phyloP scores from a whole-genome alignment of 2,113 vertebrate species.

The Osmerus mordax region DNA sequence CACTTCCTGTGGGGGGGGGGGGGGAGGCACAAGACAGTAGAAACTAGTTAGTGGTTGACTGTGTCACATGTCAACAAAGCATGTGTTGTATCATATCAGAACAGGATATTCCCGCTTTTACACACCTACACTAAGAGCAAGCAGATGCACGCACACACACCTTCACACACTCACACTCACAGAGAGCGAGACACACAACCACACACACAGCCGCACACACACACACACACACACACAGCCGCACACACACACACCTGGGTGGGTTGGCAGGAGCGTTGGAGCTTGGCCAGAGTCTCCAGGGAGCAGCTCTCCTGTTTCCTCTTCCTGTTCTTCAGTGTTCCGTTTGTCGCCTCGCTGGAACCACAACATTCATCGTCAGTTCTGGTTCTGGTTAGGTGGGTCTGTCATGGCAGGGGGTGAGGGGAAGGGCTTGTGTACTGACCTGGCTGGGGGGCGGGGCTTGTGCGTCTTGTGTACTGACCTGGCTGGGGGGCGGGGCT shows the following conservation, averaged over 20 bases:
- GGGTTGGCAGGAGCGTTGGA: slow-evolving; percentile 61
- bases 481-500: slow-evolving; percentile 79
- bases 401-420: too few relatives aligned
- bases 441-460: slow-evolving; percentile 79
- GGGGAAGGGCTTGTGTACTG: neutral
- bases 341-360: slow-evolving; percentile 79
- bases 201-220: slow-evolving; percentile 12
- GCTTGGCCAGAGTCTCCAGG: slow-evolving; percentile 77
- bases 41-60: neutral
- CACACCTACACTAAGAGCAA: too few relatives aligned
- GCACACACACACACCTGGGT: slow-evolving; percentile 61
- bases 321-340: slow-evolving; percentile 86
- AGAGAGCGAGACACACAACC: neutral
- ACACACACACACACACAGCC: slow-evolving; percentile 12
- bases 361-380: neutral
- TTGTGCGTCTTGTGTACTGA: slow-evolving; percentile 81
- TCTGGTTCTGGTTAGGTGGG: too few relatives aligned
- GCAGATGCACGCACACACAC: slow-evolving; percentile 6
- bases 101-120: too few relatives aligned
- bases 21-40: neutral
- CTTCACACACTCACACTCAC: neutral
- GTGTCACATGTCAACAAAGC: too few relatives aligned
- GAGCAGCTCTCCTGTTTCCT: slow-evolving; percentile 83
- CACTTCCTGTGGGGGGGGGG: slow-evolving; percentile 51
- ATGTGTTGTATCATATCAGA: too few relatives aligned